These are phyloP conservation scores for Phataginus tricuspis DNA, from an alignment of 2,797 vertebrate species.

Conservation along the genomic window DNA sequence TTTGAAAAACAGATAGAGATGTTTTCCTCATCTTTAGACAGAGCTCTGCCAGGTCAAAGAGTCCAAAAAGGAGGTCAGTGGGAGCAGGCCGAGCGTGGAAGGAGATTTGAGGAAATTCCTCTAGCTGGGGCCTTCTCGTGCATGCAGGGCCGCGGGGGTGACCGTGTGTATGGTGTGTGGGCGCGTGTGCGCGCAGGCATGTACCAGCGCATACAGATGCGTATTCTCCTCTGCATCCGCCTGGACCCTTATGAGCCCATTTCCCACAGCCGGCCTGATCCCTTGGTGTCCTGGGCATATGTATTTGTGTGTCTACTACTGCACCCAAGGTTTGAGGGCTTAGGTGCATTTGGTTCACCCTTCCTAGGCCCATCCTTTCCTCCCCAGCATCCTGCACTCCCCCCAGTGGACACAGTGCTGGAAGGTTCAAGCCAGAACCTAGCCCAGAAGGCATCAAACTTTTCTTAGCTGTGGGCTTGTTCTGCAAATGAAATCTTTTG, in stretches of 20 bases:
- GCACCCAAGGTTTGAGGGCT: neutral
- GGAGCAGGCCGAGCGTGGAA: neutral
- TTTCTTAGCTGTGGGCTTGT: neutral
- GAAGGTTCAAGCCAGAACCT: neutral
- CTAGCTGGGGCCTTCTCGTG: neutral
- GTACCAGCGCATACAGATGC: neutral
- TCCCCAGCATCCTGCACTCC: neutral
- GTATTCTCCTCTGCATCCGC: neutral
- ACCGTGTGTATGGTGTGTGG: neutral
- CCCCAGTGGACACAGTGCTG: too few species aligned
- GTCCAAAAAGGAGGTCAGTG: neutral
- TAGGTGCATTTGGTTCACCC: neutral
- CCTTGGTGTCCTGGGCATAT: neutral
- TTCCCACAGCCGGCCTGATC: neutral
- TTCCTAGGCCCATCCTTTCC: neutral
- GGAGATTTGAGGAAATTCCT: neutral
- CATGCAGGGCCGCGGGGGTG: neutral
- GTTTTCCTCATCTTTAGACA: conserved; percentile 58
- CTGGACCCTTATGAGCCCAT: neutral
- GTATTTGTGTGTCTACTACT: neutral
- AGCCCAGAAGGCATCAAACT: neutral
- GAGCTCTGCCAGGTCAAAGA: conserved; percentile 48
- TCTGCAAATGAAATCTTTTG: neutral
- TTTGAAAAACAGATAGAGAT: conserved; percentile 74
- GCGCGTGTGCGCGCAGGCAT: too few species aligned